Conservation (phyloP, 2,113 vertebrate species). For the Noturus placidus region DNA sequence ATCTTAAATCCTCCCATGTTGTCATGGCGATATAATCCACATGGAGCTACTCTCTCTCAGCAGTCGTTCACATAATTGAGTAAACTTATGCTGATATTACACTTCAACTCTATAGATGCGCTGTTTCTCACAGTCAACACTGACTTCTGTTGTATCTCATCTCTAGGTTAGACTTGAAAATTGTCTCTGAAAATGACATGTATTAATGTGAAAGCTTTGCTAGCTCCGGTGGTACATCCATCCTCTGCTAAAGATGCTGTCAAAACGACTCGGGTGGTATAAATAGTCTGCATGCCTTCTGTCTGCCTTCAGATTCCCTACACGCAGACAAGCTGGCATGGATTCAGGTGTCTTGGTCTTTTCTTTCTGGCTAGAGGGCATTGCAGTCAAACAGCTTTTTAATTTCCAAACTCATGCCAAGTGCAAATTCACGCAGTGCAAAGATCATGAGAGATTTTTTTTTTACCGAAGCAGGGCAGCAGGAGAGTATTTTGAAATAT, state of each 20-base stretch:
- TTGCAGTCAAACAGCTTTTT: constrained; percentile 41
- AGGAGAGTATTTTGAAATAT: constrained; percentile 26
- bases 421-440: constrained; percentile 56
- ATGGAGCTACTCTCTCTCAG: constrained; percentile 9
- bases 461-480: constrained; percentile 44
- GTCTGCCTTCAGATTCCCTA: constrained; percentile 53
- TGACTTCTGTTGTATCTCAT: constrained; percentile 5
- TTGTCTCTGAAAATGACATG: not conserved
- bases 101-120: not conserved
- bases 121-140: not conserved
- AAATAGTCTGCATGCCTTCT: constrained; percentile 64
- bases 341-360: constrained; percentile 48
- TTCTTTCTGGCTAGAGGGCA: constrained; percentile 50
- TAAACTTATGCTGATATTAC: constrained; percentile 5
- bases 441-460: constrained; percentile 57
- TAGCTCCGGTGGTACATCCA: constrained; percentile 56
- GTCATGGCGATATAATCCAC: constrained; percentile 24
- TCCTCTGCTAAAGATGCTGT: constrained; percentile 21
- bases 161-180: constrained; percentile 14
- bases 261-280: constrained; percentile 49
- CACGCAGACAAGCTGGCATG: constrained; percentile 50
- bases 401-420: constrained; percentile 61
- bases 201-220: constrained; percentile 36
- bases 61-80: constrained; percentile 3
- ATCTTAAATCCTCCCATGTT: not conserved